Evolutionary conservation across 2,113 vertebrate species (phyloP), one percentile per base, ranked within the genome.

Genomic region (Buteo buteo): DNA sequence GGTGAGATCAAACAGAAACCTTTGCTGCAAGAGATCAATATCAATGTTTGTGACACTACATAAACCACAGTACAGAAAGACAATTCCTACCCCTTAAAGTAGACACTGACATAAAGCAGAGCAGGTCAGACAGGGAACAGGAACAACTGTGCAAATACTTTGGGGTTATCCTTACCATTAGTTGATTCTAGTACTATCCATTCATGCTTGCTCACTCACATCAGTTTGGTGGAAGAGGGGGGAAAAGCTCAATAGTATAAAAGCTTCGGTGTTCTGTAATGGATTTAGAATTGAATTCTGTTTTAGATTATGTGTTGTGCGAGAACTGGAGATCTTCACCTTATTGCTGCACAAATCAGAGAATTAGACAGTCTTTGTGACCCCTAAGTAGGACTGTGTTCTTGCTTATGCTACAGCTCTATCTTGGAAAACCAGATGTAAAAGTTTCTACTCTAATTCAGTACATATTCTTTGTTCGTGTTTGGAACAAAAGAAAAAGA

Each of bases 21-120:
- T 42, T 58, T 45, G 9, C 81, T 82, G 86, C 40, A 42, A 66
- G 81, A 93, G 84, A 96, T 96, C 95, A 94, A 0, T 91, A 96
- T 94, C 93, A 96, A 65, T 12, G 0, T 91, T 79, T 70, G 87
- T 96, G 97, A 90, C 95, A 96, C 91, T 57, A 80, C 89, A 95
- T 96, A 97, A 97, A 97, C 81, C 82, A 85, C 21, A 25, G 45
- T 9, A 57, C n/a, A 88, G 44, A 88, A 83, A 95, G 93, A 79
- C 92, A 91, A 92, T 87, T 73, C 62, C 83, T 54, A n/a, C 70
- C 78, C 58, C 93, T 93, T 58, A 64, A 21, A 85, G 64, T 3
- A 95, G 74, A 85, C 84, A 49, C 16, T 94, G 94, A 97, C 66
- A 94, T 9, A 94, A 96, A 95, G 58, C 94, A 97, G 96, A 96